Conservation (phyloP, 2,797 vertebrate species). For the Tarsius wallacei region DNA sequence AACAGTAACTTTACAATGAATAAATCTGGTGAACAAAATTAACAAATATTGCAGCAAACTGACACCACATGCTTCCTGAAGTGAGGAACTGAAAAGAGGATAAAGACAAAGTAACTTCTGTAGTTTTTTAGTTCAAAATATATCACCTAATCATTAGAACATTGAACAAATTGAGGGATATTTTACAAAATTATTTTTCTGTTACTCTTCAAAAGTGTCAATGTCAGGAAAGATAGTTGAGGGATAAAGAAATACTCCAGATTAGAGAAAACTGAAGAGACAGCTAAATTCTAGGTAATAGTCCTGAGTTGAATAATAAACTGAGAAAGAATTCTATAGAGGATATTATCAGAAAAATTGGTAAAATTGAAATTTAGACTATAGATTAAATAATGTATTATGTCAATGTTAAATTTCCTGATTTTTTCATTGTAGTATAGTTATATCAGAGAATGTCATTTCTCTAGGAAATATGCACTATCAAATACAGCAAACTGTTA, state of each 20-base stretch:
- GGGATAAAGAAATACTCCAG: background rate
- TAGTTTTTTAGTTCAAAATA: background rate
- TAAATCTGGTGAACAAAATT: background rate
- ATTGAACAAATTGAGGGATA: background rate
- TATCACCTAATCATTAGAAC: background rate
- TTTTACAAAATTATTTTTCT: background rate
- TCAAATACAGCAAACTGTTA: background rate
- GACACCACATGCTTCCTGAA: background rate
- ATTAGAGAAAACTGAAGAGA: background rate
- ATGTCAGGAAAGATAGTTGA: background rate
- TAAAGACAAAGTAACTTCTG: too few relatives aligned
- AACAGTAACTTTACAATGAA: background rate
- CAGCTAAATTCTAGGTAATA: background rate
- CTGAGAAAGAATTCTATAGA: background rate
- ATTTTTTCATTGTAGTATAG: background rate
- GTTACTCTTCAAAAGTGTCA: background rate
- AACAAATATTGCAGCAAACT: background rate
- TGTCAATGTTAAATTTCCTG: background rate
- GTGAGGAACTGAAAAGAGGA: background rate
- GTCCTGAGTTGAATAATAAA: background rate
- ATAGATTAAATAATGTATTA: background rate
- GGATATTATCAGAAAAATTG: too few relatives aligned
- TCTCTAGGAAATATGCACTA: background rate
- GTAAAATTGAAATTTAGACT: background rate
- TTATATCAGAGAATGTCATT: background rate